A percentile compares a stretch with the other conserved stretches of the same genome.
These are phyloP conservation scores for Lumbricus terrestris DNA, from an alignment of 2,888 invertebrate species.

Conservation along the genomic window DNA sequence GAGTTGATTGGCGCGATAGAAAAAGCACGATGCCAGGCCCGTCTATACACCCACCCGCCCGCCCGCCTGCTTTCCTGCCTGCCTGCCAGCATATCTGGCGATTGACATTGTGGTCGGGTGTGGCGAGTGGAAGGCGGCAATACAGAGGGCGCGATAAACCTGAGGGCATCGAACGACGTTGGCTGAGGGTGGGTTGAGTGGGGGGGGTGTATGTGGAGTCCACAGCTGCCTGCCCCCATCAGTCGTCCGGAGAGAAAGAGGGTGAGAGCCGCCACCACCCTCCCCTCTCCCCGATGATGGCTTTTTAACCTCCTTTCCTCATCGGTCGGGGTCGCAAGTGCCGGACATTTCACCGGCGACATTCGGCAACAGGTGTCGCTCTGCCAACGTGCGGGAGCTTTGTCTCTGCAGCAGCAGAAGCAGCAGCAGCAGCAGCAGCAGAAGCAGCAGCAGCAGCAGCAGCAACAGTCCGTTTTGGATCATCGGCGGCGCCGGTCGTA, in stretches of 20 bases:
- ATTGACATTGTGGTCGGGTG: not conserved
- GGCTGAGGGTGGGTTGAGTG: no score
- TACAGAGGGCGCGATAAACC: not conserved
- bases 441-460: no score
- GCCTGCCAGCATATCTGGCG: not conserved
- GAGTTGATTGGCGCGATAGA: not conserved
- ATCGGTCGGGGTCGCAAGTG: not conserved
- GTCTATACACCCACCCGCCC: no score
- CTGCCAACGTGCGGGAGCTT: slow-evolving; percentile 3
- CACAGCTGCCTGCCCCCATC: not conserved
- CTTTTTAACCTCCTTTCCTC: not conserved
- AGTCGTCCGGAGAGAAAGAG: not conserved
- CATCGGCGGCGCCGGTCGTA: not conserved
- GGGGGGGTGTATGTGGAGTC: not conserved
- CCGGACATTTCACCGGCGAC: not conserved
- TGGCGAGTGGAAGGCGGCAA: not conserved
- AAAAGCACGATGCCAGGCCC: not conserved
- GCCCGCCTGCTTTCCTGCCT: not conserved
- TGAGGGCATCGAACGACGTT: not conserved
- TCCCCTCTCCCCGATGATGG: no score
- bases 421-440: no score
- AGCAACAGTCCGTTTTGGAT: not conserved
- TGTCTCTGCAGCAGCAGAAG: no score
- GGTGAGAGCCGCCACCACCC: not conserved
- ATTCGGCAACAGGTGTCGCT: slow-evolving; percentile 3